phyloP scores from a whole-genome alignment of 2,888 invertebrate species.

The Pristionchus maxplancki region DNA sequence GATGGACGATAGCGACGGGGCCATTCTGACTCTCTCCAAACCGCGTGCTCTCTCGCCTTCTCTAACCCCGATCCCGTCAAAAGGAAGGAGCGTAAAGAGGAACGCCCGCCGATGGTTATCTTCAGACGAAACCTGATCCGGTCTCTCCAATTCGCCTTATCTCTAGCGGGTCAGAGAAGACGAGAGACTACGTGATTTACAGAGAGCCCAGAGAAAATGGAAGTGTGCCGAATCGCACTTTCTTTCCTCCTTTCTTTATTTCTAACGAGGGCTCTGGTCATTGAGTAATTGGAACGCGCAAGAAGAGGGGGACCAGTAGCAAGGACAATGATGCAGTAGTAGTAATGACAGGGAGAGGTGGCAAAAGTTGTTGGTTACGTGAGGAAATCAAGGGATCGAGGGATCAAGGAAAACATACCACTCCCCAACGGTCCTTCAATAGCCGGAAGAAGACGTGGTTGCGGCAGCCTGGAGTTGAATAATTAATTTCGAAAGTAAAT shows the following conservation, averaged over 20 bases:
- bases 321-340: neutral
- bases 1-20: neutral
- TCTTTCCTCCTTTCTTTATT: neutral
- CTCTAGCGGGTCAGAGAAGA: neutral
- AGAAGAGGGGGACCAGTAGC: neutral
- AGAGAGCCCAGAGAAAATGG: neutral
- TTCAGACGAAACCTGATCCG: neutral
- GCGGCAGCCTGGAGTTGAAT: conserved; percentile 63
- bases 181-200: neutral
- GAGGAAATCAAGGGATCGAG: too few species aligned
- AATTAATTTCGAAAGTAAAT: neutral
- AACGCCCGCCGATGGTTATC: conserved; percentile 23
- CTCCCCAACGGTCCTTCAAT: conserved; percentile 75
- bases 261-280: neutral
- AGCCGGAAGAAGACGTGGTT: conserved; percentile 76
- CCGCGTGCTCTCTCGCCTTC: neutral
- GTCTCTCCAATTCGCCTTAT: neutral
- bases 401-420: conserved; percentile 60
- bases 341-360: neutral
- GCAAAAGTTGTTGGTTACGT: too few species aligned
- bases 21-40: neutral
- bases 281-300: neutral
- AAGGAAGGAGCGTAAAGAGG: neutral
- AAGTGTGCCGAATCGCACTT: neutral
- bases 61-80: neutral